Base-by-base conservation (phyloP, 2,797 vertebrate species). In the Poeciliopsis gracilis region DNA sequence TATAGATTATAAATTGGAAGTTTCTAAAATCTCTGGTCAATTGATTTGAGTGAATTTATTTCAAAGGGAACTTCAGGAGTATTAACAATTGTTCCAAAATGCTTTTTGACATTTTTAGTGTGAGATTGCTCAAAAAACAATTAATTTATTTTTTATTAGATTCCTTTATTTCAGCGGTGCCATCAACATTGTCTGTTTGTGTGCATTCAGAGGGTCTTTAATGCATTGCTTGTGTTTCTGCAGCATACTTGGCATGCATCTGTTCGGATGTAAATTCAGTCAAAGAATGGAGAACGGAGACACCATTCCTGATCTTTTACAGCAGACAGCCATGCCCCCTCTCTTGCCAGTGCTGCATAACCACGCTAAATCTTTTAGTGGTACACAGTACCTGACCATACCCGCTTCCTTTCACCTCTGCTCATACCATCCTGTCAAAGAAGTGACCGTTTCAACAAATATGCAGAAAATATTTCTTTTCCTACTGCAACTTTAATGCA, bases 161-260 rank as follows among this genome's bases (percentile, higher is more conserved):
- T 10, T 67, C 2, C 33, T 43, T 23, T 13, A 3, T 43, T 69
- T 25, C 15, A 41, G 23, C 20, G 2, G 66, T 69, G 11, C 66
- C 38, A 3, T 69, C 66, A n/a, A 8, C 2, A 4, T 69, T 23
- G 25, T 45, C 38, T 45, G 66, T 13, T 69, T 10, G 38, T 69
- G 23, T 69, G 66, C 10, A 9, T 70, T 63, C 5, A 51, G n/a
- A 59, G n/a, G 0, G 15, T 43, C 5, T 36, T 77, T 33, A 59
- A 10, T 69, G 9, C 9, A 5, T 86, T 15, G 13, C 13, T 51
- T 66, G 0, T 85, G n/a, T 45, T 43, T 59, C 45, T 82, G 23
- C 89, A 99, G 98, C 88, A 99, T 99, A 87, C 96, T 99, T 2
- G 98, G 98, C 4, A 99, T 99, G 98, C 98, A 99, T 87, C 96